Percentiles rank a stretch among this genome's conserved stretches.
phyloP scores from a whole-genome alignment of 2,113 vertebrate species.

The Pao palembangensis region DNA sequence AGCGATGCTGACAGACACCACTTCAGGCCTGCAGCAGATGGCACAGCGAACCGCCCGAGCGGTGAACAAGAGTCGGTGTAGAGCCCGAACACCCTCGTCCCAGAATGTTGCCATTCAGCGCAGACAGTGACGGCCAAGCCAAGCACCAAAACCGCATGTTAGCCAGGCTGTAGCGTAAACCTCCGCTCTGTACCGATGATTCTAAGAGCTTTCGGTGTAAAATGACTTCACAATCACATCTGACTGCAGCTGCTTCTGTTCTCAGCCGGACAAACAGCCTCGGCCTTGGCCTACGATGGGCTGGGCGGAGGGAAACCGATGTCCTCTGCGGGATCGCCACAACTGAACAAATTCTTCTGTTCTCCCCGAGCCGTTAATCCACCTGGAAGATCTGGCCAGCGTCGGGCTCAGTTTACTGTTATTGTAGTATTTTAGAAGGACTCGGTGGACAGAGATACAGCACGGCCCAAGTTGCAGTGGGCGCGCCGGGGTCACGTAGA shows the following conservation, averaged over 20 bases:
- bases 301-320: constrained; percentile 42
- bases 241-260: neutral
- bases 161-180: constrained; percentile 29
- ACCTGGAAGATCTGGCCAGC: constrained; percentile 33
- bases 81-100: constrained; percentile 52
- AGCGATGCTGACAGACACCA: constrained; percentile 43
- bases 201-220: constrained; percentile 14
- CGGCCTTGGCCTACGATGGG: neutral
- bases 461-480: neutral
- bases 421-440: constrained; percentile 1
- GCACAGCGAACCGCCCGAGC: constrained; percentile 31
- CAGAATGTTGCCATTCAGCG: constrained; percentile 38
- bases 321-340: neutral
- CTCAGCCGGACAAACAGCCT: no score
- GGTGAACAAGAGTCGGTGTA: constrained; percentile 52
- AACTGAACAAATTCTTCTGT: constrained; percentile 17
- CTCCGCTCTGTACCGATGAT: neutral
- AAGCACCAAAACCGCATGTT: constrained; percentile 44
- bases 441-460: neutral
- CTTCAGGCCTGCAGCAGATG: constrained; percentile 31
- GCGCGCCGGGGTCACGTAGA: neutral
- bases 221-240: constrained; percentile 20
- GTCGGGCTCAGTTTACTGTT: constrained; percentile 41
- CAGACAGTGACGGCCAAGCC: constrained; percentile 43
- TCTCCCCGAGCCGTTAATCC: constrained; percentile 24